Base-by-base conservation (phyloP, 2,113 vertebrate genomes). In the Bathybates hornii region DNA sequence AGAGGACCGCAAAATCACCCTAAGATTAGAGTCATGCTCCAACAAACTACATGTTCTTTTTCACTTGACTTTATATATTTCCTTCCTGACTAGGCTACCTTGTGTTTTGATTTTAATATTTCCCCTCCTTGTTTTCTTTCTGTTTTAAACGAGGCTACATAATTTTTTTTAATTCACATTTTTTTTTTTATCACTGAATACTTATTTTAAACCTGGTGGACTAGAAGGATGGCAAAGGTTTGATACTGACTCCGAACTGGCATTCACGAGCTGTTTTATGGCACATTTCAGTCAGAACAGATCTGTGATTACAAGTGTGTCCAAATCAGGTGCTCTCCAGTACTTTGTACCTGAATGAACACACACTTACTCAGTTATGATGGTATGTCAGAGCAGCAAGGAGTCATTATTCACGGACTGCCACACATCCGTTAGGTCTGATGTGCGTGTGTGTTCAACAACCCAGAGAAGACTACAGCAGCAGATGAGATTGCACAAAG, bases 351-450 rank as follows among this genome's bases (percentile, higher is more conserved):
- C 81, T 83, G 87, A 86, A 61, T 32, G 6, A 82, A n/a, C 71
- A 78, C 54, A 85, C 76, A 45, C 45, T 71, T n/a, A 80, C 45
- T 61, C 17, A 79, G 12, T 81, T 5, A 14, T 9, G n/a, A 38
- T 43, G 45, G 56, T 54, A 87, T 87, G 81, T 86, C 17, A 45
- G 86, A 71, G 43, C 92, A 90, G 90, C 73, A 48, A 79, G 92
- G 29, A 82, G 56, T 83, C 81, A 92, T 94, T 91, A 93, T 89
- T 89, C 63, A 86, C 81, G 88, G 94, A 87, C 93, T 92, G 34
- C 27, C 34, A 82, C 80, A 93, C 92, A 91, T 93, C 94, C 92
- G 80, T 89, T 41, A 66, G n/a, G 50, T 73, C 29, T 66, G 48
- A 36, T 80, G 80, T 68, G 66, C 57, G 29, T 50, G 73, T 16